Conservation (phyloP, 2,113 vertebrate species). For the Henicopernis longicauda region DNA sequence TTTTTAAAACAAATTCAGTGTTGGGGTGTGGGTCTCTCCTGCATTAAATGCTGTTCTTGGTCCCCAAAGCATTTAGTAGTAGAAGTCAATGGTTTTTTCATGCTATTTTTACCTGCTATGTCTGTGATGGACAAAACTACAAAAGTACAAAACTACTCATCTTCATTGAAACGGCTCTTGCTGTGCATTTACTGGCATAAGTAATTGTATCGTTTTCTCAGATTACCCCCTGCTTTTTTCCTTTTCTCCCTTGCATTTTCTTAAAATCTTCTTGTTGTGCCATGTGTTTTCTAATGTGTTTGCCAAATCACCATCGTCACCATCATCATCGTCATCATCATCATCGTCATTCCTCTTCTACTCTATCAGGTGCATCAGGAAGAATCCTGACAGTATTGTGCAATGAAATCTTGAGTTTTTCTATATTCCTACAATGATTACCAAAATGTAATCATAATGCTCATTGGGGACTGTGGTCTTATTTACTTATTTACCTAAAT, state of each 20-base stretch:
- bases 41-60: background rate
- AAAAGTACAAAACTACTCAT: background rate
- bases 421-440: background rate
- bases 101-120: background rate
- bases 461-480: background rate
- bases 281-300: background rate
- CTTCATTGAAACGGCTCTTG: background rate
- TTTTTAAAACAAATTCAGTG: background rate
- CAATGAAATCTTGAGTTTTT: background rate
- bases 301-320: background rate
- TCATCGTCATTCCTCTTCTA: background rate
- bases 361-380: background rate
- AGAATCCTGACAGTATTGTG: background rate
- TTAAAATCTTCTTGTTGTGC: background rate
- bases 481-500: background rate
- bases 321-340: background rate
- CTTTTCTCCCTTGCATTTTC: background rate
- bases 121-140: background rate
- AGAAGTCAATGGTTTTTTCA: background rate
- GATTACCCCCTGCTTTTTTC: background rate
- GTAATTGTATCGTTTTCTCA: background rate
- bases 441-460: background rate
- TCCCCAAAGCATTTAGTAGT: background rate
- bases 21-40: background rate
- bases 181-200: background rate